Evolutionary conservation across 2,113 vertebrate genomes (phyloP).

Genomic region (Leptobrachium ailaonicum): DNA sequence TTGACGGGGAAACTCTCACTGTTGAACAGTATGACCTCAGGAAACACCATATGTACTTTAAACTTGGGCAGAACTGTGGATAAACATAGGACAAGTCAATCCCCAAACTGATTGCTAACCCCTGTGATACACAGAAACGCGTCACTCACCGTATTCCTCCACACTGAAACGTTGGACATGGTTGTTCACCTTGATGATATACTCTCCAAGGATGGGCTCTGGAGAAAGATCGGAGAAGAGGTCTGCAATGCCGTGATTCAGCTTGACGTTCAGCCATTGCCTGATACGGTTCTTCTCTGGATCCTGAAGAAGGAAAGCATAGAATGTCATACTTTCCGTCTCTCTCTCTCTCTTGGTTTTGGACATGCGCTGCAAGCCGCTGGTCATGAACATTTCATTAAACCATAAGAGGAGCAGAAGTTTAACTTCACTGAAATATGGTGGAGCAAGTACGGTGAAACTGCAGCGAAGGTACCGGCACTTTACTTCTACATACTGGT

Average conservation of each 20-base stretch:
- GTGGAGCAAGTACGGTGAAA: too few relatives aligned
- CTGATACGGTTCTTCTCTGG: slow-evolving; percentile 57
- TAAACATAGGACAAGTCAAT: background rate
- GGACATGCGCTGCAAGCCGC: too few relatives aligned
- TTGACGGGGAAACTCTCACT: slow-evolving; percentile 45
- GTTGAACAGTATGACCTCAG: slow-evolving; percentile 53
- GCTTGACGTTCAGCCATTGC: slow-evolving; percentile 53
- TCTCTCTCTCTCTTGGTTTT: too few relatives aligned
- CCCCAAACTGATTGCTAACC: too few relatives aligned
- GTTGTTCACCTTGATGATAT: slow-evolving; percentile 49
- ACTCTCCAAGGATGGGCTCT: slow-evolving; percentile 51
- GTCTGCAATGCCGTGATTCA: slow-evolving; percentile 55
- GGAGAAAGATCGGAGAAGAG: slow-evolving; percentile 56
- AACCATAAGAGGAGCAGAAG: background rate
- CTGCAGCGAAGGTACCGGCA: too few relatives aligned
- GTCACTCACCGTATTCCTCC: slow-evolving; percentile 57
- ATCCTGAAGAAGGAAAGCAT: slow-evolving; percentile 45
- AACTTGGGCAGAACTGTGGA: slow-evolving; percentile 56
- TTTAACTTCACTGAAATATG: background rate
- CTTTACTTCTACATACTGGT: too few relatives aligned
- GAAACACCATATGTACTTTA: slow-evolving; percentile 58
- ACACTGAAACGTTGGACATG: slow-evolving; percentile 51
- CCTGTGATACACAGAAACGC: background rate
- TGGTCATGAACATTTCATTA: background rate
- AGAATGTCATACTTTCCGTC: too few relatives aligned